Base-by-base conservation (phyloP, 1,140 invertebrate species). In the Cyphomyrmex costatus region DNA sequence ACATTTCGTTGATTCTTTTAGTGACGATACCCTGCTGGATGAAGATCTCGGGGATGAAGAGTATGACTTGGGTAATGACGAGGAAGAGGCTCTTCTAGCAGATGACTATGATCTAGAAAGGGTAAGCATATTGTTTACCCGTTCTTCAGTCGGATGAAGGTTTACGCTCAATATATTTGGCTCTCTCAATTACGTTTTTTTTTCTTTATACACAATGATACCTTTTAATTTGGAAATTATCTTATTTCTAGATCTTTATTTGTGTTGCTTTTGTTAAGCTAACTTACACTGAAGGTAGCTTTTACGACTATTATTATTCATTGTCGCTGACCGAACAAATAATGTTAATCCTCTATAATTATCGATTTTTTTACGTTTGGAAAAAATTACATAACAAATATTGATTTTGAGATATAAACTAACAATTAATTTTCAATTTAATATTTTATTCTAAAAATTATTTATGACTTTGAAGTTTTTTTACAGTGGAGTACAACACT, bases 81-180 rank as follows among this genome's bases (percentile, higher is more conserved):
- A 95, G 82, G 95, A 95, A 92, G 95, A 95, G 88, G 95, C 95
- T 4, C 92, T 95, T 42, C 90, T 95, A 91, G 95, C 95, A 14
- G 95, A 95, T 85, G 95, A 95, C 92, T 94, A 93, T 93, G 94
- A 95, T 88, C 77, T 93, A 84, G 95, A 95, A 73, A 94, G 92
- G 94, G 95, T 95, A 92, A 95, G 94, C 91, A 92, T 92, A 87
- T 89, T 90, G 91, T 90, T 92, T 88, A 86, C 91, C 85, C 70
- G 91, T 83, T 88, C 82, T 88, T 79, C 80, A 80, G 27, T 58
- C 65, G 76, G 83, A 85, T 84, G 49, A 89, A 71, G 73, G 7
- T 56, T 56, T 58, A 78, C 8, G 7, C 21, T 27, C 19, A 66
- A 60, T 49, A 30, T 24, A 49, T 74, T 74, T 14, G n/a, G 24